Evolutionary conservation across 2,113 vertebrate species (phyloP), one percentile per base, ranked within the genome.

Genomic region (Actenoides lindsayi): DNA sequence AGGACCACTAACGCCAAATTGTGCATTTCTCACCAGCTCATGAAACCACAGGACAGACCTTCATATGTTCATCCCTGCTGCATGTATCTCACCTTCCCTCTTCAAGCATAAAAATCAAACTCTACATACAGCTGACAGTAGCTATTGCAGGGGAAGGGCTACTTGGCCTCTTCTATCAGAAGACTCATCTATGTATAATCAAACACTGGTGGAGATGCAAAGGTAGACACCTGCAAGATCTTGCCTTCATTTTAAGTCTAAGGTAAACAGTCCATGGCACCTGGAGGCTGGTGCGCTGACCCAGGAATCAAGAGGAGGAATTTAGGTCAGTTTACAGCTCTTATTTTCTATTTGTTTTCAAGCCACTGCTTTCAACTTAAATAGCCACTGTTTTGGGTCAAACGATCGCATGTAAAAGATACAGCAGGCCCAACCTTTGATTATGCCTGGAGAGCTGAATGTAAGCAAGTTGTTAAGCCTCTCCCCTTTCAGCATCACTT

Each of bases 251-350:
- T 84, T 83, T 60, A 90, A 92, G 42, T 33, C 69, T 87, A 89
- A 84, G 60, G 94, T 94, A 95, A 97, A 95, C 73, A 95, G 44
- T 18, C 42, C 42, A 27, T 82, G 93, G 89, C 89, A 95, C 89
- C 94, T 95, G 89, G 83, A 93, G 87, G 77, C 48, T 87, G 60
- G 64, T 90, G 69, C 41, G 24, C 42, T 95, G 93, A 97, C 93
- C 83, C 57, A n/a, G 83, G 89, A 89, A 89, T 95, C 94, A 97
- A 92, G 89, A 96, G 85, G 57, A 90, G 65, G 87, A 94, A 95
- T 95, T 95, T 71, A 95, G 83, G 93, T 95, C 77, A 68, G 87
- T 95, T 97, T 93, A 95, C 81, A 91, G 81, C 42, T 94, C 81
- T 91, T 84, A 56, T 94, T 94, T 94, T 97, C 83, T 95, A 39